A percentile compares a stretch with the other conserved stretches of the same genome.
phyloP scores from a whole-genome alignment of 2,888 invertebrate species.

The Tenthredo scrophulariae region DNA sequence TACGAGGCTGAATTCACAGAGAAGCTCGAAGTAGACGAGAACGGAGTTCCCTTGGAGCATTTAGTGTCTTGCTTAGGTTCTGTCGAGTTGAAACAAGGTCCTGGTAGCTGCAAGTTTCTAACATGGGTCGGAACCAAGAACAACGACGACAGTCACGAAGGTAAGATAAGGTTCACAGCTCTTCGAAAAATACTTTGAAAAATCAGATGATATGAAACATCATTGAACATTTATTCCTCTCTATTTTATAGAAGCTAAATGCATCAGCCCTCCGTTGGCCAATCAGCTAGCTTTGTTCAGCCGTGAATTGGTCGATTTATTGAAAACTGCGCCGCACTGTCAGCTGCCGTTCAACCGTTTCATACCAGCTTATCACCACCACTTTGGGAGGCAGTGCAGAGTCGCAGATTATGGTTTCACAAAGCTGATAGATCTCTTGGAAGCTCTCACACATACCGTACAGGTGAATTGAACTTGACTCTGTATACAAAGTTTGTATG shows the following conservation, averaged over 20 bases:
- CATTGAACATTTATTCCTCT: neutral
- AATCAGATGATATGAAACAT: neutral
- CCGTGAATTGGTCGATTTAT: slow-evolving; percentile 91
- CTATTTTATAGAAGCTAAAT: slow-evolving; percentile 75
- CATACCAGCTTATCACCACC: slow-evolving; percentile 97
- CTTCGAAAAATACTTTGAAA: neutral
- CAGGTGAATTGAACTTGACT: slow-evolving; percentile 80
- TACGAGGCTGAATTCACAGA: slow-evolving; percentile 87
- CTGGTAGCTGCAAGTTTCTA: slow-evolving; percentile 81
- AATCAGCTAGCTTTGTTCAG: slow-evolving; percentile 90
- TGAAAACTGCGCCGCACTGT: slow-evolving; percentile 90
- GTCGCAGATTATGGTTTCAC: slow-evolving; percentile 98
- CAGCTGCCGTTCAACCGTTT: slow-evolving; percentile 92
- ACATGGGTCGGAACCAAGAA: slow-evolving; percentile 75
- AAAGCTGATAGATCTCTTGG: slow-evolving; percentile 93
- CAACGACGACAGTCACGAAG: slow-evolving; percentile 72
- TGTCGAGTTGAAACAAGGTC: slow-evolving; percentile 81
- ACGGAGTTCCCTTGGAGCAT: slow-evolving; percentile 93
- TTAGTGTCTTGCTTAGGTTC: slow-evolving; percentile 91
- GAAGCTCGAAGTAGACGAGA: slow-evolving; percentile 82
- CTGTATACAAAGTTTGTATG: neutral
- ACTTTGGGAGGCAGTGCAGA: slow-evolving; percentile 96
- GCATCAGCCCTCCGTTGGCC: slow-evolving; percentile 84
- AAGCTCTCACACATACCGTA: slow-evolving; percentile 91
- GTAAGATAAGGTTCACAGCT: slow-evolving; percentile 61